A percentile compares a stretch with the other conserved stretches of the same genome.
These are phyloP conservation scores for Salticus scenicus DNA, from an alignment of 2,888 invertebrate species.

Conservation along the genomic window DNA sequence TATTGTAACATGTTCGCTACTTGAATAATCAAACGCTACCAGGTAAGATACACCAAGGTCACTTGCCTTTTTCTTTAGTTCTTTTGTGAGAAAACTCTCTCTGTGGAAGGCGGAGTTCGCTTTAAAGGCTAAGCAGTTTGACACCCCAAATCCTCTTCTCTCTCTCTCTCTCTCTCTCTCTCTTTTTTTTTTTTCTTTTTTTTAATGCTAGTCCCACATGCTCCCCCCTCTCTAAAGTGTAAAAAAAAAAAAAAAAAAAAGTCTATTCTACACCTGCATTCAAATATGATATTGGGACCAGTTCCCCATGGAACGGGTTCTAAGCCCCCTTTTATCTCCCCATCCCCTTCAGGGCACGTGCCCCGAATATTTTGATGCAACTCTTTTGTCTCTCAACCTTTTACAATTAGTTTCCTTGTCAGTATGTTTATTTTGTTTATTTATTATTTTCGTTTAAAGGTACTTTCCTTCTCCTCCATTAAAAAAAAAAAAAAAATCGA, in stretches of 20 bases:
- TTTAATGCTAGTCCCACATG: not conserved
- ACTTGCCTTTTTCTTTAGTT: not conserved
- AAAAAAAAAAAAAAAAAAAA: not conserved
- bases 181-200: slow-evolving; percentile 17
- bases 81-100: not conserved
- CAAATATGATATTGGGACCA: slow-evolving; percentile 15
- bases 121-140: slow-evolving; percentile 15
- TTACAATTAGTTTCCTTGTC: slow-evolving; percentile 6
- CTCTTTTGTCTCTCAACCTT: not conserved
- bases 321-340: not conserved
- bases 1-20: too few species aligned
- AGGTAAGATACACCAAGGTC: not conserved
- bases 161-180: not conserved
- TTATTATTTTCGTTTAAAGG: not conserved
- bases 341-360: not conserved
- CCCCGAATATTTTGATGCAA: not conserved
- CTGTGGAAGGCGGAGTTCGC: slow-evolving; percentile 15
- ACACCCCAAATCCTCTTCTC: not conserved
- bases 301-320: not conserved
- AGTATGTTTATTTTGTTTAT: not conserved
- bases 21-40: too few species aligned
- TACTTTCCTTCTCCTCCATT: not conserved
- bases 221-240: not conserved
- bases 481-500: too few species aligned
- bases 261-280: slow-evolving; percentile 5